Conservation (phyloP, 2,888 invertebrate genomes). For the Phania funesta region DNA sequence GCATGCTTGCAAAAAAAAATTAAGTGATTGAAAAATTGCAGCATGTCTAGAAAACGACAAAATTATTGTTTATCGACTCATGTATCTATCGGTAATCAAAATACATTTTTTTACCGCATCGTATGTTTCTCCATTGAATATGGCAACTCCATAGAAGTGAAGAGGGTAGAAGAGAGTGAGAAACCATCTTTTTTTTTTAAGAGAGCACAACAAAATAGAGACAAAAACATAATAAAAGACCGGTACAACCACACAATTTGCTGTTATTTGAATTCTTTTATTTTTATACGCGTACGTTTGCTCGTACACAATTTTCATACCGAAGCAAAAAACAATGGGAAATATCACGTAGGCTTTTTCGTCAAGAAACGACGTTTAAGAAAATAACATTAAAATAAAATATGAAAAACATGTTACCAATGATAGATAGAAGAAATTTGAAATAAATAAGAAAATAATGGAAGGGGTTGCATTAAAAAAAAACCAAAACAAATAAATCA, state of each 20-base stretch:
- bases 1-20: too few species aligned
- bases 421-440: not conserved
- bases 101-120: too few species aligned
- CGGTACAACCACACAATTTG: slow-evolving; percentile 75
- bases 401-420: too few species aligned
- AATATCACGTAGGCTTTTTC: slow-evolving; percentile 74
- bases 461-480: slow-evolving; percentile 5
- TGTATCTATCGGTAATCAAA: too few species aligned
- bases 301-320: not conserved
- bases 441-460: not conserved
- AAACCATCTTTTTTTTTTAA: not conserved
- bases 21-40: too few species aligned
- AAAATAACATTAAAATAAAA: not conserved
- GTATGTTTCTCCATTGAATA: too few species aligned
- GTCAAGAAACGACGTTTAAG: slow-evolving; percentile 59
- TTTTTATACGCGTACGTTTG: not conserved
- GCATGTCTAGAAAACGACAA: too few species aligned
- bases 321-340: slow-evolving; percentile 62
- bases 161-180: not conserved
- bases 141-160: not conserved
- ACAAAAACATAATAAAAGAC: slow-evolving; percentile 71
- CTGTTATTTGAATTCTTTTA: not conserved
- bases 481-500: too few species aligned
- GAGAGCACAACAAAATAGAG: not conserved
- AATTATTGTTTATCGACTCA: too few species aligned